These are phyloP conservation scores for Pantelozetes paolii DNA, from an alignment of 2,888 invertebrate genomes.

Conservation along the genomic window DNA sequence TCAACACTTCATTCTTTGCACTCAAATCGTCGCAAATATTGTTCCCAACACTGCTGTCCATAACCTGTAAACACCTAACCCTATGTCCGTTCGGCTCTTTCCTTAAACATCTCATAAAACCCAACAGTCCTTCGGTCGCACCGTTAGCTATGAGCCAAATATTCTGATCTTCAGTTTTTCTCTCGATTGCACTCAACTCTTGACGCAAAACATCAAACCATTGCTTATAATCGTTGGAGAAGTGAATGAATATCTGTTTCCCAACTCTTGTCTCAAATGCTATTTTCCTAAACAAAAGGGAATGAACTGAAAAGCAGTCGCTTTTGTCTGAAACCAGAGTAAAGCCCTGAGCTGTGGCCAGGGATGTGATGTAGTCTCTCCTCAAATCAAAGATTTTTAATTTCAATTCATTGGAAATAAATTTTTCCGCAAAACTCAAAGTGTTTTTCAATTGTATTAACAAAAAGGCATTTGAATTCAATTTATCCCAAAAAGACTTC, in stretches of 20 bases:
- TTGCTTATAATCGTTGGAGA: slow-evolving; percentile 35
- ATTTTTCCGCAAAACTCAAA: slow-evolving; percentile 3
- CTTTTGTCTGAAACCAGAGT: not conserved
- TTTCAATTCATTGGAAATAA: not conserved
- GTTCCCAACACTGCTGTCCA: not conserved
- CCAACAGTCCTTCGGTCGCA: slow-evolving; percentile 55
- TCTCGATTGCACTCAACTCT: slow-evolving; percentile 62
- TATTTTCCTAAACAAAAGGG: not conserved
- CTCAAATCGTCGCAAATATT: not conserved
- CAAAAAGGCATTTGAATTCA: slow-evolving; percentile 26
- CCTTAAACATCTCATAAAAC: slow-evolving; percentile 56
- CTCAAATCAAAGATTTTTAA: not conserved
- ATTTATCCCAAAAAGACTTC: not conserved
- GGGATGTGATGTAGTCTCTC: not conserved
- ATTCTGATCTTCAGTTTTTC: not conserved
- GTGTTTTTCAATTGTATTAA: not conserved
- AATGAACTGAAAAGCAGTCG: slow-evolving; percentile 1
- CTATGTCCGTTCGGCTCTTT: slow-evolving; percentile 52
- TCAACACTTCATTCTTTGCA: slow-evolving; percentile 21
- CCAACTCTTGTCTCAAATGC: not conserved
- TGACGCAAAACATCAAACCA: slow-evolving; percentile 79
- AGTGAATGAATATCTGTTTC: slow-evolving; percentile 41
- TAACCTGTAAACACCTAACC: slow-evolving; percentile 44
- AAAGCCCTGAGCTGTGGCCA: not conserved
- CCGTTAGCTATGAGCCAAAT: slow-evolving; percentile 54